Conservation (phyloP, 2,888 invertebrate species). For the Ophion slaviceki region DNA sequence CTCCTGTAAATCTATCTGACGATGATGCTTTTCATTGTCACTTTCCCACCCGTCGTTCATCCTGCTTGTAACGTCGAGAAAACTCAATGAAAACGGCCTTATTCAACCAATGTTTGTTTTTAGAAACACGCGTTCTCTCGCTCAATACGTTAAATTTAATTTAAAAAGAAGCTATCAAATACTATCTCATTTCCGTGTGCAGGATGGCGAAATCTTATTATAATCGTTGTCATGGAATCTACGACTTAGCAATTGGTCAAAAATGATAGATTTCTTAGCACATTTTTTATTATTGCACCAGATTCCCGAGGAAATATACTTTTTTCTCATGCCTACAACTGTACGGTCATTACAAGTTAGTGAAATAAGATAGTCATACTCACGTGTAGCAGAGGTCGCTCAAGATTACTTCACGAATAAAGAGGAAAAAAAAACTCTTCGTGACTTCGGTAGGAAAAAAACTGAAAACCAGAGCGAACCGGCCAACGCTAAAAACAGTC, state of each 20-base stretch:
- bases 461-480: background rate
- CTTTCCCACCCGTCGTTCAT: slow-evolving; percentile 59
- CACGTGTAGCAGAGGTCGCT: background rate
- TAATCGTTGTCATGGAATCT: too few relatives aligned
- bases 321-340: background rate
- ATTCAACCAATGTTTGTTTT: background rate
- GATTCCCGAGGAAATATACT: background rate
- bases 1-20: slow-evolving; percentile 34
- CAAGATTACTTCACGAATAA: background rate
- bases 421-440: background rate
- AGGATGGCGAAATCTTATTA: too few relatives aligned
- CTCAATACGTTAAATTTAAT: background rate
- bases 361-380: background rate
- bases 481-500: background rate
- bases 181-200: background rate
- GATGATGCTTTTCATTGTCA: slow-evolving; percentile 22
- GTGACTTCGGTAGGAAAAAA: background rate
- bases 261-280: background rate
- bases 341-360: background rate
- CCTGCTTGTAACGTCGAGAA: background rate
- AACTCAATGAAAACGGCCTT: background rate
- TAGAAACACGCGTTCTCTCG: background rate
- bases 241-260: background rate
- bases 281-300: background rate
- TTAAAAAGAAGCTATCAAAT: background rate